A percentile compares a stretch with the other conserved stretches of the same genome.
Conservation (phyloP, 1,140 invertebrate species). For the Melanaphis sacchari region DNA sequence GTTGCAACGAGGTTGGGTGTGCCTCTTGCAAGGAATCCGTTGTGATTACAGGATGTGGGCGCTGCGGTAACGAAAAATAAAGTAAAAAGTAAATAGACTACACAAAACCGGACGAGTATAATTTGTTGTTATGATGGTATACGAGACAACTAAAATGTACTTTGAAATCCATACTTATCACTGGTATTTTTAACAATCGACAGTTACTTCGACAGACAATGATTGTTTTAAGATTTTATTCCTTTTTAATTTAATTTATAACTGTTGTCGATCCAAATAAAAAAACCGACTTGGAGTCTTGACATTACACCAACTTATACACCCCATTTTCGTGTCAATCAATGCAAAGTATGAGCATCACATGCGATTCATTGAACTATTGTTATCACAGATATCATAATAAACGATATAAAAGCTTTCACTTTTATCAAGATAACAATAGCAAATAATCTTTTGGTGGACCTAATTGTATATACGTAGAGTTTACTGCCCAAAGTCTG, state of each 20-base stretch:
- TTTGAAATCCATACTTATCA: background rate
- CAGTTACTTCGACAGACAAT: too few relatives aligned
- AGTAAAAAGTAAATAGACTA: background rate
- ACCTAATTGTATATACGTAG: background rate
- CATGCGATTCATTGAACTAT: background rate
- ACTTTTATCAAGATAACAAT: background rate
- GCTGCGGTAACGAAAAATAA: conserved; percentile 4
- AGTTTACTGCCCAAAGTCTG: background rate
- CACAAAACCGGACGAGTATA: background rate
- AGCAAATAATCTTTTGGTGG: background rate
- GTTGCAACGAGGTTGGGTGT: background rate
- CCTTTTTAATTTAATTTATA: background rate
- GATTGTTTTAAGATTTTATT: background rate
- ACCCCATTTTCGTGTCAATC: background rate
- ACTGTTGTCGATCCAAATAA: background rate
- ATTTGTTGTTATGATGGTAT: background rate
- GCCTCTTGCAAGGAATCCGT: background rate
- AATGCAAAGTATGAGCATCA: background rate
- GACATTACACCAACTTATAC: background rate
- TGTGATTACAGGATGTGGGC: conserved; percentile 24
- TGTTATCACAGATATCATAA: background rate
- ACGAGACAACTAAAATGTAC: background rate
- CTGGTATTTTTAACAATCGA: too few relatives aligned
- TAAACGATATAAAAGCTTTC: background rate
- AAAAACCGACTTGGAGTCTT: background rate